Base-by-base conservation (phyloP, 2,888 invertebrate genomes). In the Salticus scenicus region DNA sequence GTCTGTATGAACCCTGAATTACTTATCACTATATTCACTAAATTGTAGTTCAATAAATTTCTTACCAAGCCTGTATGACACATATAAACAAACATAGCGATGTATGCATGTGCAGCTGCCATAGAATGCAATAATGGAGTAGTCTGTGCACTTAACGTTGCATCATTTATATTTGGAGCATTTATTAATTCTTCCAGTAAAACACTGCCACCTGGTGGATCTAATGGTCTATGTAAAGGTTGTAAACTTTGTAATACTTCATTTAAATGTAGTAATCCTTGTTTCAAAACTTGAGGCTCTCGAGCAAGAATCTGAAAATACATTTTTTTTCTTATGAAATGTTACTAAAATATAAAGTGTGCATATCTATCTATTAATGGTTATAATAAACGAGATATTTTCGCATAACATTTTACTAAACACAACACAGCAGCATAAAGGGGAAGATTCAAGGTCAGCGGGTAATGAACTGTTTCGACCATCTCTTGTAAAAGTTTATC, bases 61-160 rank as follows among this genome's bases (percentile, higher is more conserved):
- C 89, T 88, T 89, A 92, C 92, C 91, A 95, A 95, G 14, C 94
- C 94, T 47, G 95, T 95, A 37, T 95, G 94, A 89, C 96, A 96
- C 2, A 96, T 94, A 90, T 95, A 95, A 0, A 95, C 95, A 90
- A 96, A 94, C 95, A 96, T 96, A 70, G 95, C 94, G n/a, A 96
- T 94, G 90, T 95, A 95, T 31, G 96, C 95, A 90, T 96, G 96
- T 2, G 95, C 95, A 24, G 95, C 94, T 70, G 95, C 94, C 94
- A 96, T 94, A 0, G 94, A 94, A 90, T 96, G 96, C 42, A 96
- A 91, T 8, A 96, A 91, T 0, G 96, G 96, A 0, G 96, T 96
- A 20, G 94, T 94, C 7, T 93, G 93, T 1, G 94, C 94, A 88
- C 94, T 94, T 69, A 94, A 93, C 83, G 95, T 95, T 0, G 95